Evolutionary conservation across 2,888 invertebrate species (phyloP).

Genomic region (Chirona hameri): DNA sequence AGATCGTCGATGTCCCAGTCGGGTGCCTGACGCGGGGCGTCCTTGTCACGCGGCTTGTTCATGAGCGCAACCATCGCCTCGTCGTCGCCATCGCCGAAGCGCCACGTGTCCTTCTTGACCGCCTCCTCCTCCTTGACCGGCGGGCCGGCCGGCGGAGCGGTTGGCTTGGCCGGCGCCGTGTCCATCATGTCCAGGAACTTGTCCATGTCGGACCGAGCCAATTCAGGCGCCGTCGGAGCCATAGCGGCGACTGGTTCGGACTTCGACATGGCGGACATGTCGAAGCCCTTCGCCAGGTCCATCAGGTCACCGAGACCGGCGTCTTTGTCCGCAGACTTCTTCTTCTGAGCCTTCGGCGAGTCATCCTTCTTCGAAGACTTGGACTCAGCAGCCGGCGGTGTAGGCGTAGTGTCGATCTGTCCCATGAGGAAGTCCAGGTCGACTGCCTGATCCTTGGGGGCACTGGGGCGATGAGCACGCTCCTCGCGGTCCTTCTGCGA

Average conservation of each 20-base stretch:
- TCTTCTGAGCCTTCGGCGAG: background rate
- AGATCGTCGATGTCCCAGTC: slow-evolving; percentile 13
- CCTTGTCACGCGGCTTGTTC: background rate
- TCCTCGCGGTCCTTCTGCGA: slow-evolving; percentile 9
- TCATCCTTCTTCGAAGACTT: background rate
- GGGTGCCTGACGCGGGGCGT: background rate
- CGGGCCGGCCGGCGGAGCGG: background rate
- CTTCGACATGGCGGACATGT: background rate
- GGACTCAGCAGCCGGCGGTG: background rate
- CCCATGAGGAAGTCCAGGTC: background rate
- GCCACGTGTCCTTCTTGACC: background rate
- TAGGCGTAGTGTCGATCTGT: background rate
- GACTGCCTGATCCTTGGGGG: background rate
- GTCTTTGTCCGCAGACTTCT: background rate
- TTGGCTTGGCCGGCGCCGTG: background rate
- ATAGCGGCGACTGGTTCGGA: background rate
- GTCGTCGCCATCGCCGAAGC: slow-evolving; percentile 9
- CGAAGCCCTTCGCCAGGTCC: background rate
- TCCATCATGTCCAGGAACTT: slow-evolving; percentile 8
- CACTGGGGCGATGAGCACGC: background rate
- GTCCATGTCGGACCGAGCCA: background rate
- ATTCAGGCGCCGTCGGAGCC: background rate
- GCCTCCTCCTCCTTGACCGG: background rate
- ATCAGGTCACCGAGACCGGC: background rate
- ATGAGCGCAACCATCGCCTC: slow-evolving; percentile 7